A percentile compares a stretch with the other conserved stretches of the same genome.
These are phyloP conservation scores for Drosophila greeni DNA, from an alignment of 2,888 invertebrate genomes.

Conservation along the genomic window DNA sequence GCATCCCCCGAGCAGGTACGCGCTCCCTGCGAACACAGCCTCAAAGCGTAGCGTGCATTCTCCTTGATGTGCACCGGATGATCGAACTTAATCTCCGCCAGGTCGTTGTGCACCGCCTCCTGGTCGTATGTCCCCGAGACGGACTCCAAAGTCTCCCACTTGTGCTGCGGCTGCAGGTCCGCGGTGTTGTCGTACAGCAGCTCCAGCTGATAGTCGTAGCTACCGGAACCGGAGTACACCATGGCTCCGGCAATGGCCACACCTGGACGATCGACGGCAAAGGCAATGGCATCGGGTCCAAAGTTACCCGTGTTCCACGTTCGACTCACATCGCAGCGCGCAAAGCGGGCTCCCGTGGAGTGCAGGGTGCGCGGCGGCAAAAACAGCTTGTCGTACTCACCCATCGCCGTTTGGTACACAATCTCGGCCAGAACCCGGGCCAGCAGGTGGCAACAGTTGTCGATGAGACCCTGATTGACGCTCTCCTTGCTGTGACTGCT, in stretches of 20 bases:
- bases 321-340: conserved; percentile 91
- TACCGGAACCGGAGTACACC: conserved; percentile 93
- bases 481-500: conserved; percentile 70
- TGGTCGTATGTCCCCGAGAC: conserved; percentile 90
- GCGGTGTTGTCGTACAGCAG: conserved; percentile 87
- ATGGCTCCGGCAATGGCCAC: conserved; percentile 93
- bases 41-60: conserved; percentile 91
- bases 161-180: conserved; percentile 81
- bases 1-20: conserved; percentile 97
- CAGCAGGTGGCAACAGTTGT: conserved; percentile 87
- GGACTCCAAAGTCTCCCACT: conserved; percentile 93
- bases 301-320: conserved; percentile 99
- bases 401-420: conserved; percentile 87
- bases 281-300: conserved; percentile 96
- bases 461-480: conserved; percentile 81
- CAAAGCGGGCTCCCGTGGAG: conserved; percentile 93
- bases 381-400: conserved; percentile 80
- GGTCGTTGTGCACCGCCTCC: conserved; percentile 91
- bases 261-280: conserved; percentile 93
- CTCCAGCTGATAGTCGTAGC: conserved; percentile 94
- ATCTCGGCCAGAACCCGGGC: conserved; percentile 93
- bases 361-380: conserved; percentile 86
- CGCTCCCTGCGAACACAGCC: conserved; percentile 93
- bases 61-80: conserved; percentile 93
- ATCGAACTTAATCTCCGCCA: conserved; percentile 94